Base-by-base conservation (phyloP, 2,113 vertebrate genomes). In the Rhineura floridana region DNA sequence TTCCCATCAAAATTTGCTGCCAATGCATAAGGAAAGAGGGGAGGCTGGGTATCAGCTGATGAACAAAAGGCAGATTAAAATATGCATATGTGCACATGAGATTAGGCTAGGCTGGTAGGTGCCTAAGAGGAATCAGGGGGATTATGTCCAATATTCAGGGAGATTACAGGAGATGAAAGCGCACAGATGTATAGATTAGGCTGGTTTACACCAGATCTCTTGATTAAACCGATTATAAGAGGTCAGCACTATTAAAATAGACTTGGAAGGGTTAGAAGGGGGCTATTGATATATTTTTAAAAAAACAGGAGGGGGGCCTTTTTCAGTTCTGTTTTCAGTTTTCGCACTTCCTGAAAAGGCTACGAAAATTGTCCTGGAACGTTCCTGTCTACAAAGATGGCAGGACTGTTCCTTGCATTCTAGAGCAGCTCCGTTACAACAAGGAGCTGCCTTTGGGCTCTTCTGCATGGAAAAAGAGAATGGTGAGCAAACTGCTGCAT, bases 101-200 rank as follows among this genome's bases (percentile, higher is more conserved):
- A 88, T 88, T 83, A 83, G 42, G 21, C 10, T 48, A 25, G 72
- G 59, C 69, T 82, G 79, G 72, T 82, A 63, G 84, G 52, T 78
- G 73, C 73, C 84, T 65, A 86, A 78, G 77, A 77, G 59, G 72
- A 81, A 88, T 88, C 72, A 88, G 30, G 33, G 17, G 70, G 39
- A 77, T 88, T 88, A 88, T 83, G 46, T n/a, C 72, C 73, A 48
- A 88, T 83, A 76, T 76, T 63, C 81, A 67, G 83, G 81, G 81
- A 83, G 87, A 88, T 88, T 88, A 88, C 17, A 67, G 4, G 25
- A 75, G 83, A 89, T 81, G 83, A 85, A 85, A 89, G 87, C 81
- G n/a, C 15, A 10, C 81, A 63, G 59, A 83, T 76, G 44, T 80
- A 81, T 48, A 89, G 83, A 81, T 89, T 85, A 85, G 67, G 36